These are phyloP conservation scores for Notothenia rossii DNA, from an alignment of 2,113 vertebrate genomes.

Conservation along the genomic window DNA sequence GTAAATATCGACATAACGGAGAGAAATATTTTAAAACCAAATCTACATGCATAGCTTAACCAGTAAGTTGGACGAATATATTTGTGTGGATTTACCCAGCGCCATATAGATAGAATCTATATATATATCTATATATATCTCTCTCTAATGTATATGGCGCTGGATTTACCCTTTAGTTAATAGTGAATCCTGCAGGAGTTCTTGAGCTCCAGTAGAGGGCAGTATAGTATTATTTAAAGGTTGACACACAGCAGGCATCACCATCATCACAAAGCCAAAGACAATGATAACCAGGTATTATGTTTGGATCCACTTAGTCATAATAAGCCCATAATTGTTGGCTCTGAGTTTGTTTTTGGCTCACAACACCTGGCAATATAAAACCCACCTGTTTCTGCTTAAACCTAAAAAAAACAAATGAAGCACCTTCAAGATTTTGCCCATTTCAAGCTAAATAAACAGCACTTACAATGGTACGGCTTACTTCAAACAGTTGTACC, in stretches of 20 bases:
- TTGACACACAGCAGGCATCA: not conserved
- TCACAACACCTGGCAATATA: not conserved
- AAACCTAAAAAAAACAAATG: no score
- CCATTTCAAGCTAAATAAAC: no score
- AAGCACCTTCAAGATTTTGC: no score
- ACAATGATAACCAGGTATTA: not conserved
- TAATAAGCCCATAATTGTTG: not conserved
- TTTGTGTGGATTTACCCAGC: not conserved
- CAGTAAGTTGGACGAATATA: not conserved
- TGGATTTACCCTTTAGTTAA: not conserved
- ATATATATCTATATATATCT: no score
- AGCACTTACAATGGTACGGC: no score
- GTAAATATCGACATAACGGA: not conserved
- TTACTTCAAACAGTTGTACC: no score
- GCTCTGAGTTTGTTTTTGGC: not conserved
- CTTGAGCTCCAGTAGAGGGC: constrained; percentile 41
- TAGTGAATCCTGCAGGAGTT: not conserved
- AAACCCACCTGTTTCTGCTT: no score
- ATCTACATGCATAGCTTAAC: not conserved
- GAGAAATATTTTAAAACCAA: not conserved
- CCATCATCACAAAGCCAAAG: no score
- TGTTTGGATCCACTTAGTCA: not conserved
- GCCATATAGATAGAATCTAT: no score
- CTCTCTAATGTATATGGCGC: no score
- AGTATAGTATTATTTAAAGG: not conserved